Conservation (phyloP, 2,113 vertebrate species). For the Sturnus vulgaris region DNA sequence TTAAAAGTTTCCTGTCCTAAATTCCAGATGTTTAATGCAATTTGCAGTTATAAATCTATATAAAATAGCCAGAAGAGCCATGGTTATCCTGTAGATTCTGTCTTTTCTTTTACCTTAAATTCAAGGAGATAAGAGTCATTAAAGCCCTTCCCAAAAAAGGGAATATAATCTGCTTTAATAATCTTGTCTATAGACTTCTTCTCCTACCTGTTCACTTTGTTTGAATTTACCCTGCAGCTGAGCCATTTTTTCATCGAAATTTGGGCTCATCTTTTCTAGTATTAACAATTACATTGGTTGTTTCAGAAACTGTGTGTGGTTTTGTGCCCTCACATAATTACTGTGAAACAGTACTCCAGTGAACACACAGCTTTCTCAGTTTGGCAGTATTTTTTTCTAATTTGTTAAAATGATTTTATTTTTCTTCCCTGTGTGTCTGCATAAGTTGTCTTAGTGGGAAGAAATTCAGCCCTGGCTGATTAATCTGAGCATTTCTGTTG, state of each 20-base stretch:
- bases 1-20: constrained; percentile 18
- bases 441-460: background rate
- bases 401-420: background rate
- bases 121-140: background rate
- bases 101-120: background rate
- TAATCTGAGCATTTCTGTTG: background rate
- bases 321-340: background rate
- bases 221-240: background rate
- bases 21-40: background rate
- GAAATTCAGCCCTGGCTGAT: background rate
- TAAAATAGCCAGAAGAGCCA: background rate
- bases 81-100: background rate
- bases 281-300: background rate
- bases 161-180: background rate
- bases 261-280: background rate
- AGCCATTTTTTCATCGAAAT: background rate
- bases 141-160: background rate
- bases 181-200: background rate
- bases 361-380: background rate
- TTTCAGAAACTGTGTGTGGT: background rate
- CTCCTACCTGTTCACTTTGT: background rate
- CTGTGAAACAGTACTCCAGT: background rate
- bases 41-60: background rate
- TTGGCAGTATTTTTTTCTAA: background rate
- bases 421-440: background rate